Percentiles rank a stretch among this genome's conserved stretches.
These are phyloP conservation scores for Acyrthosiphon pisum DNA, from an alignment of 1,140 invertebrate species.

Conservation along the genomic window DNA sequence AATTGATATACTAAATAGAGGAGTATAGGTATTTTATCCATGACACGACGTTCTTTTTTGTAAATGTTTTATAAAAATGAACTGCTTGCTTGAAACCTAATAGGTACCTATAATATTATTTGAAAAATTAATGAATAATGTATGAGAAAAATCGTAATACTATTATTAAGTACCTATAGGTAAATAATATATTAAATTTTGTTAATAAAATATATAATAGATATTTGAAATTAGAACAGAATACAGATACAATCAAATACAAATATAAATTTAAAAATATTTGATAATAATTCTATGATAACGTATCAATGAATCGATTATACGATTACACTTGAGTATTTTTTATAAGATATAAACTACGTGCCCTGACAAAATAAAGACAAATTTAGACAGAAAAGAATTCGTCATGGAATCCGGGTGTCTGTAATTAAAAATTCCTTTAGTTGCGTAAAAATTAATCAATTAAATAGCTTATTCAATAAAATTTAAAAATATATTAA, in stretches of 20 bases:
- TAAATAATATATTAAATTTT: no score
- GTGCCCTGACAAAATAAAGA: not conserved
- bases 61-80: not conserved
- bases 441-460: not conserved
- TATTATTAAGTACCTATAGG: not conserved
- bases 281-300: not conserved
- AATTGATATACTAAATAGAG: no score
- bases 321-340: not conserved
- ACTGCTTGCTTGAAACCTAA: not conserved
- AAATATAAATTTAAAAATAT: not conserved
- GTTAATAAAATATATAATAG: not conserved
- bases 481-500: not conserved
- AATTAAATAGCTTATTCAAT: not conserved
- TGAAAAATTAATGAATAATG: not conserved
- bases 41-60: no score
- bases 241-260: not conserved
- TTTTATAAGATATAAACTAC: not conserved
- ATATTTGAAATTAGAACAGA: not conserved
- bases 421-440: constrained; percentile 45
- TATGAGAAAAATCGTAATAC: not conserved
- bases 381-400: not conserved
- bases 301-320: not conserved
- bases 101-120: not conserved
- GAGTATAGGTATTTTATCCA: no score
- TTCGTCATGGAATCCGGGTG: not conserved